A percentile compares a stretch with the other conserved stretches of the same genome.
phyloP scores from a whole-genome alignment of 2,888 invertebrate genomes.

The Hermaeophaga mercurialis region DNA sequence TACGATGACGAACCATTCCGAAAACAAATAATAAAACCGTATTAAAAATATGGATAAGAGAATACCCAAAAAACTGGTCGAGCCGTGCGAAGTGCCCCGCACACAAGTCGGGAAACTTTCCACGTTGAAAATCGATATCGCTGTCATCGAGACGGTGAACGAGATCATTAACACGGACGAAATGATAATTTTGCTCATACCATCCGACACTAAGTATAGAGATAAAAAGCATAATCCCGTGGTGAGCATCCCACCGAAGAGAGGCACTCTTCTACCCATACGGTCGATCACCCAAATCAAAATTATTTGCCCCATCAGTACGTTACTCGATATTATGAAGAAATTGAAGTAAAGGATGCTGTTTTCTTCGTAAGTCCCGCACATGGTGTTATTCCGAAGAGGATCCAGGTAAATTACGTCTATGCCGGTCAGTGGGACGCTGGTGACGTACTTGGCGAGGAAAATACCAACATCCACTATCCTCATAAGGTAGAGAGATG shows the following conservation, averaged over 20 bases:
- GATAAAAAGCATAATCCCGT: constrained; percentile 22
- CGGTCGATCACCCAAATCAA: constrained; percentile 39
- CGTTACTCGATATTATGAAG: constrained; percentile 37
- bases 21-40: constrained; percentile 22
- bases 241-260: constrained; percentile 18
- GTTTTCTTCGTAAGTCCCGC: constrained; percentile 25
- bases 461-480: constrained; percentile 34
- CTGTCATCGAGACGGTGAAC: constrained; percentile 29
- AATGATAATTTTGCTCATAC: constrained; percentile 26
- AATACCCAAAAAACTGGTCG: constrained; percentile 30
- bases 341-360: constrained; percentile 36
- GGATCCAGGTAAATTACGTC: constrained; percentile 28
- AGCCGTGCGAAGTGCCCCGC: constrained; percentile 39
- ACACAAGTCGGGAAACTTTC: constrained; percentile 45
- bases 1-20: constrained; percentile 22
- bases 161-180: constrained; percentile 32
- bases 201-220: constrained; percentile 13
- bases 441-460: constrained; percentile 31
- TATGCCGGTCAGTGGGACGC: constrained; percentile 14
- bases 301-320: constrained; percentile 40
- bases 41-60: constrained; percentile 24
- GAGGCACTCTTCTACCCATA: constrained; percentile 38
- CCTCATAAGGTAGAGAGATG: constrained; percentile 36
- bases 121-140: constrained; percentile 39
- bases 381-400: constrained; percentile 26